phyloP scores from a whole-genome alignment of 1,140 invertebrate species.

The Berghia stephanieae region DNA sequence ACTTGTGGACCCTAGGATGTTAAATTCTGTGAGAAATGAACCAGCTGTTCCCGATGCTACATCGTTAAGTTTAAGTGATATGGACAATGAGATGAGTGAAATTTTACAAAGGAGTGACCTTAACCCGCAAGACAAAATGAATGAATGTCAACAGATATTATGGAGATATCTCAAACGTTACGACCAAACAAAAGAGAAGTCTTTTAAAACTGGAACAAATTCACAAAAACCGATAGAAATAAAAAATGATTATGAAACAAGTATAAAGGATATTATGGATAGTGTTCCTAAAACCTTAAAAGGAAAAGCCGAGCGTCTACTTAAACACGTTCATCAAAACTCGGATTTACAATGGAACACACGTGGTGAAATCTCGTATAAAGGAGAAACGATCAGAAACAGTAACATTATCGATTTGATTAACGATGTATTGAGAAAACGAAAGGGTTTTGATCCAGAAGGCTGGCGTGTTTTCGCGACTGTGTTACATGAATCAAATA shows the following conservation, averaged over 20 bases:
- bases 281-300: slow-evolving; percentile 22
- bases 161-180: neutral
- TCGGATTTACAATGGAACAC: slow-evolving; percentile 11
- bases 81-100: slow-evolving; percentile 12
- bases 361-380: neutral
- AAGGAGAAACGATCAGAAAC: neutral
- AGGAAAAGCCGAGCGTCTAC: slow-evolving; percentile 13
- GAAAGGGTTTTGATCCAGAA: neutral
- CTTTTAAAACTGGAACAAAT: neutral
- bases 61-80: neutral
- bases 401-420: slow-evolving; percentile 18
- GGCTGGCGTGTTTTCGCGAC: slow-evolving; percentile 5
- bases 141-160: neutral
- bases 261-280: neutral
- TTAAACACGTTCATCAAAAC: neutral
- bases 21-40: neutral
- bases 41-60: neutral
- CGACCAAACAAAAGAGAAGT: neutral
- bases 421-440: slow-evolving; percentile 10
- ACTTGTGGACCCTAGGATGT: neutral
- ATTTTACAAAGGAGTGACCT: neutral
- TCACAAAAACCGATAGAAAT: neutral
- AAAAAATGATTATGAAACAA: neutral
- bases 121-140: neutral
- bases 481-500: neutral